A percentile compares a stretch with the other conserved stretches of the same genome.
These are phyloP conservation scores for Melieria crassipennis DNA, from an alignment of 2,888 invertebrate genomes.

Conservation along the genomic window DNA sequence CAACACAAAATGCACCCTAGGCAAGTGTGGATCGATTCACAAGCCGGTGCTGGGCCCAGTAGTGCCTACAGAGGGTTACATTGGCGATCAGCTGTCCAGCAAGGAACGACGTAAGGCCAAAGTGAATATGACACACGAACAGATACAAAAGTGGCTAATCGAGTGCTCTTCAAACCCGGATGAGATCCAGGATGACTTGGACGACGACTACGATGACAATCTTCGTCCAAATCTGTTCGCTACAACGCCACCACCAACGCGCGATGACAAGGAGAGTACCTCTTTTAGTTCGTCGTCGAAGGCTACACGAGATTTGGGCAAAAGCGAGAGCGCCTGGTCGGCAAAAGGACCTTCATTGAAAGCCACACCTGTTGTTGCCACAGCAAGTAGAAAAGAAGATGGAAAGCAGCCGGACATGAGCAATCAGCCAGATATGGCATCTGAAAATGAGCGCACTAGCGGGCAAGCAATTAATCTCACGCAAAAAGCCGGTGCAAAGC, in stretches of 20 bases:
- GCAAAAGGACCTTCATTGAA: conserved; percentile 65
- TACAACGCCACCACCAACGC: conserved; percentile 61
- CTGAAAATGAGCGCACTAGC: conserved; percentile 27
- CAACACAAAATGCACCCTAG: conserved; percentile 66
- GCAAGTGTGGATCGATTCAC: conserved; percentile 66
- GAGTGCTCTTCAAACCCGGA: conserved; percentile 69
- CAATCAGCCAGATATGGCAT: conserved; percentile 33
- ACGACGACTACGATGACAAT: conserved; percentile 64
- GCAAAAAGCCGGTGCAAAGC: conserved; percentile 37
- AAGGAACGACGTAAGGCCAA: conserved; percentile 69
- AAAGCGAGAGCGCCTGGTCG: conserved; percentile 64
- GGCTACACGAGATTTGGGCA: conserved; percentile 61
- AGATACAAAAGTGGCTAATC: conserved; percentile 75
- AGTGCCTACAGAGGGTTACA: conserved; percentile 64
- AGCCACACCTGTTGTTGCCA: conserved; percentile 62
- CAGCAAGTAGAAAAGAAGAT: conserved; percentile 49
- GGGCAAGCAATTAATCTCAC: conserved; percentile 53
- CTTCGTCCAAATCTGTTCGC: conserved; percentile 59
- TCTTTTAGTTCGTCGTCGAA: conserved; percentile 63
- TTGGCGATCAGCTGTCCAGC: conserved; percentile 64
- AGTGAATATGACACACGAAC: conserved; percentile 76
- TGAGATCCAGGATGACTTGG: conserved; percentile 65
- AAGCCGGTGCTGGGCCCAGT: conserved; percentile 65
- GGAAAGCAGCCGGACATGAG: conserved; percentile 34
- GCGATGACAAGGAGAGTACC: conserved; percentile 63